A percentile compares a stretch with the other conserved stretches of the same genome.
phyloP scores from a whole-genome alignment of 1,140 invertebrate species.

The Maconellicoccus hirsutus region DNA sequence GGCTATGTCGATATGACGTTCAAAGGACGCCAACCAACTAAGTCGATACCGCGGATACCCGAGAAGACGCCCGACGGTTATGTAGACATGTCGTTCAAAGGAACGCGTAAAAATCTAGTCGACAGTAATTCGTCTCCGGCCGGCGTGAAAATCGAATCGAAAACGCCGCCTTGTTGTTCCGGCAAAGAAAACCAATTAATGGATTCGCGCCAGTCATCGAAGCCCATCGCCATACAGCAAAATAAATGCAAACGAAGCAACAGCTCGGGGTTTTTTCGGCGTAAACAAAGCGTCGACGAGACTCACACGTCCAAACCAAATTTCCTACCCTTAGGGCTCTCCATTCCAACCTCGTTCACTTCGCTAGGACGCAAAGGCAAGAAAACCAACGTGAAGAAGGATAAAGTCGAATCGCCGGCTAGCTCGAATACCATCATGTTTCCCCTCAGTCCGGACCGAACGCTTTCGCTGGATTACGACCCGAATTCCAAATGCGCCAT shows the following conservation, averaged over 20 bases:
- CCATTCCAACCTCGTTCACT: neutral
- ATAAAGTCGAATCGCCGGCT: neutral
- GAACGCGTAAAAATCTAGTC: slow-evolving; percentile 32
- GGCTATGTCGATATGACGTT: slow-evolving; percentile 37
- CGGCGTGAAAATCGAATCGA: slow-evolving; percentile 29
- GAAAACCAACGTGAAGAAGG: neutral
- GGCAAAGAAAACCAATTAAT: slow-evolving; percentile 34
- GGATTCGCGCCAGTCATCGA: slow-evolving; percentile 36
- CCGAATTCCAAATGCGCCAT: slow-evolving; percentile 12
- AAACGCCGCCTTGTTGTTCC: slow-evolving; percentile 29
- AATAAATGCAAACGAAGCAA: neutral
- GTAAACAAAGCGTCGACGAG: slow-evolving; percentile 11
- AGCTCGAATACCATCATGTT: neutral
- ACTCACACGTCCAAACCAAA: neutral
- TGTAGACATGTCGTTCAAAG: slow-evolving; percentile 44
- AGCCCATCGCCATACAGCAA: slow-evolving; percentile 45
- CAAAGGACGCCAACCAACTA: slow-evolving; percentile 31
- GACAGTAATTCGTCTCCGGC: slow-evolving; percentile 31
- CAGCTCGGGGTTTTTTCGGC: slow-evolving; percentile 3
- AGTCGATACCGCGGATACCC: slow-evolving; percentile 36
- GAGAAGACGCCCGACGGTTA: slow-evolving; percentile 44
- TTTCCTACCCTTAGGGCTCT: neutral
- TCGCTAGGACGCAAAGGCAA: neutral
- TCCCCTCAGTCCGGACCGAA: slow-evolving; percentile 5
- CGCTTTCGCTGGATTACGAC: neutral